Evolutionary conservation across 37 sponge, comb jelly and placozoan species (phyloP), one percentile per base, ranked within the genome.

Genomic region (Chondrosia reniformis): DNA sequence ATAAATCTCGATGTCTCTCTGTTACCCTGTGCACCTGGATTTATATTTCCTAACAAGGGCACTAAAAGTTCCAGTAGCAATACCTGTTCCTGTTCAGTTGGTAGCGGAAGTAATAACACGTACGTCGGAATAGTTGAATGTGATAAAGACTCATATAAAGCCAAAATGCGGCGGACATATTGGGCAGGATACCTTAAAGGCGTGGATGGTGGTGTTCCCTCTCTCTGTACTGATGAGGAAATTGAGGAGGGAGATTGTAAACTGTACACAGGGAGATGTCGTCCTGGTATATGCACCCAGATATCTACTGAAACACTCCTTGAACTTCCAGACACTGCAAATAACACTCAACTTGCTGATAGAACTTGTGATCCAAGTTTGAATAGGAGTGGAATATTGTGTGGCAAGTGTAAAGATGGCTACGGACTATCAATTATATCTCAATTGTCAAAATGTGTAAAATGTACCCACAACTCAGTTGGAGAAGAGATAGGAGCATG

Each of bases 171-270:
- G n/a, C 17, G 4, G n/a, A n/a, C 41, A 21, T 69, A 69, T 25
- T 69, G 72, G 72, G 72, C 72, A 69, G 72, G 72, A 3, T 69
- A 69, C 43, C n/a, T n/a, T n/a, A n/a, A n/a, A n/a, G n/a, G n/a
- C n/a, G 24, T 69, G 15, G 42, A 41, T 13, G n/a, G 15, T n/a
- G 42, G 24, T 25, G 28, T 5, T 19, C n/a, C n/a, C n/a, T 21
- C 28, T 33, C 24, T 40, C 1, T 69, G 72, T 38, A 25, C 43
- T 13, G 44, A 69, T 2, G 72, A 69, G 42, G 72, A 69, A 24
- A 40, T 69, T 40, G 22, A 10, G 1, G 19, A 40, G 2, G 10
- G 15, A 19, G 42, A 25, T 40, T 69, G 72, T 34, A 69, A 1
- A 39, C 41, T 69, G 15, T 36, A 39, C 44, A 40, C 72, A 21